Conservation (phyloP, 2,888 invertebrate species). For the Axea sp. region DNA sequence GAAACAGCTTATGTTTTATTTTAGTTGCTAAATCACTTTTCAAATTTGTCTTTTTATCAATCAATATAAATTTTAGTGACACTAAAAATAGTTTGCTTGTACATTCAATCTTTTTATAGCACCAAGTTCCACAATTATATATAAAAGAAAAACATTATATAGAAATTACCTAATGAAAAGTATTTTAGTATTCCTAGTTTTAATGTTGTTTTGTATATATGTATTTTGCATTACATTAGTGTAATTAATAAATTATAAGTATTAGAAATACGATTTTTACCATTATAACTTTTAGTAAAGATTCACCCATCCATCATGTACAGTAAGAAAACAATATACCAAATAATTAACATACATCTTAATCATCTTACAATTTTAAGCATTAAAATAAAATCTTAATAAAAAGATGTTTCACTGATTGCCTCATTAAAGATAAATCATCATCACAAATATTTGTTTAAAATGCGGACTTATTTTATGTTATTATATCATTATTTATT, state of each 20-base stretch:
- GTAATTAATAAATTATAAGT: conserved; percentile 1
- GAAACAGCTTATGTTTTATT: too few relatives aligned
- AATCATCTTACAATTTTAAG: conserved; percentile 29
- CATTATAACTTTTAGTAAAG: not conserved
- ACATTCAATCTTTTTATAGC: conserved; percentile 6
- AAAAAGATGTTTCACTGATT: conserved; percentile 27
- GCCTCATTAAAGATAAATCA: conserved; percentile 43
- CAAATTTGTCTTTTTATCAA: too few relatives aligned
- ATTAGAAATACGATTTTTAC: conserved; percentile 9
- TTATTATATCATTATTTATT: conserved; percentile 3
- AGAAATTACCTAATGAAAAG: too few relatives aligned
- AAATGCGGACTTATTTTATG: not conserved
- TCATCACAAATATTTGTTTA: conserved; percentile 23
- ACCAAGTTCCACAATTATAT: conserved; percentile 2
- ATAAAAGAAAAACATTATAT: too few relatives aligned
- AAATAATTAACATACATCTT: not conserved
- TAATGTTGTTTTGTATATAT: conserved; percentile 1
- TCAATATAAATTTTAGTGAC: not conserved
- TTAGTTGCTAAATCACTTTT: not conserved
- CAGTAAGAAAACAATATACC: not conserved
- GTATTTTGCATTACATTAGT: conserved; percentile 16
- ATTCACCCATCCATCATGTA: conserved; percentile 2
- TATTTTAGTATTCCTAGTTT: conserved; percentile 17
- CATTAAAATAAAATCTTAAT: conserved; percentile 24
- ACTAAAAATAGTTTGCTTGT: conserved; percentile 15